A percentile compares a stretch with the other conserved stretches of the same genome.
Evolutionary conservation across 2,113 vertebrate genomes (phyloP).

Genomic region (Gasterosteus aculeatus): DNA sequence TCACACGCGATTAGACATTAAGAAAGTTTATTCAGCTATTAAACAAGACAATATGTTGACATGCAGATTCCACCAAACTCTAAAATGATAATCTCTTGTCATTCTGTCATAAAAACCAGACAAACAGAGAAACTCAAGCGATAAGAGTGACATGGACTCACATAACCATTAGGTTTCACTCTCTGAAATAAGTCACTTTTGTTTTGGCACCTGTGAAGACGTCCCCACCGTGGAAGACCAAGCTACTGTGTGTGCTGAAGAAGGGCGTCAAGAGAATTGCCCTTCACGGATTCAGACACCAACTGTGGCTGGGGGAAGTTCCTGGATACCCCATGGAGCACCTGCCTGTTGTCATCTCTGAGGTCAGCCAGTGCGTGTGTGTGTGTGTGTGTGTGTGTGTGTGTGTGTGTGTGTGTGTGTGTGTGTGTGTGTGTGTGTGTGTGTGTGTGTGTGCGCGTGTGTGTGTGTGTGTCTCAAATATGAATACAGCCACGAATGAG

Average conservation of each 20-base stretch:
- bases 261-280: constrained; percentile 64
- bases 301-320: constrained; percentile 74
- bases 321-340: constrained; percentile 81
- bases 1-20: not conserved
- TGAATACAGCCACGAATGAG: not conserved
- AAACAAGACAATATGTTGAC: not conserved
- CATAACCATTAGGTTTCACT: not conserved
- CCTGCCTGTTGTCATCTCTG: constrained; percentile 79
- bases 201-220: constrained; percentile 61
- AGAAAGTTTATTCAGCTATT: not conserved
- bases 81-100: too few species aligned
- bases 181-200: constrained; percentile 80
- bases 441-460: not conserved
- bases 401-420: not conserved
- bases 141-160: too few species aligned
- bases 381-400: not conserved
- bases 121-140: too few species aligned
- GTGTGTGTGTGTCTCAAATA: not conserved
- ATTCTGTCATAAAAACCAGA: too few species aligned
- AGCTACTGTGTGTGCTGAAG: constrained; percentile 80
- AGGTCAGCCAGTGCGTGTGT: constrained; percentile 65
- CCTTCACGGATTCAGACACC: constrained; percentile 64
- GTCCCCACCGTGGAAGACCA: constrained; percentile 75
- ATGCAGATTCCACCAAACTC: not conserved
- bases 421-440: not conserved